Evolutionary conservation across 2,113 vertebrate species (phyloP), one percentile per base, ranked within the genome.

Genomic region (Brachyistius frenatus): DNA sequence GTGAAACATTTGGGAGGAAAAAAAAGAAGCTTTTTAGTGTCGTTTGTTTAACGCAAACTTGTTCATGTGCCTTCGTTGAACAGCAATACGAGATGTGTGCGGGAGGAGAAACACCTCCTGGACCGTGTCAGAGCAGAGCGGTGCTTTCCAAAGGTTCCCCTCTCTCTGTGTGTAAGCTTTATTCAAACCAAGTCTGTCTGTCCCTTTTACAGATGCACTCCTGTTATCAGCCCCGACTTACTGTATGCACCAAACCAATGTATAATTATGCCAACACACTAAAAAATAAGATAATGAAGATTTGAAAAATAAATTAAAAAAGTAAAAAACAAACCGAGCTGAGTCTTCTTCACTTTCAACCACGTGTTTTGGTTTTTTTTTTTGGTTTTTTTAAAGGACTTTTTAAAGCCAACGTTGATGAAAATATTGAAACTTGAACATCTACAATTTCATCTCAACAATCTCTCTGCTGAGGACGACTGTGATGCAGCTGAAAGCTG

Each of bases 51-150:
- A 66, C 13, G 35, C 41, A 70, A 68, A 78, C 64, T 31, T 73
- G 76, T 86, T 66, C 41, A 80, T 68, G 92, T 93, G 90, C 89
- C 90, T 93, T 93, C 90, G 85, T 88, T 41, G 55, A 54, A 85
- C 39, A 79, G 81, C 66, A 83, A 88, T 82, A 73, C 65, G 52
- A 35, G 23, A 78, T 37, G 33, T 64, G 30, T 68, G 61, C 58
- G 60, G 55, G 69, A 66, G 10, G 66, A 80, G 44, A 74, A 78
- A 84, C 55, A 61, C 65, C 67, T 84, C 74, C 47, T 56, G 30
- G 57, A 69, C 4, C 7, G 11, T 44, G 41, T 44, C 37, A 37
- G 37, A 37, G 37, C 37, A 37, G 46, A 49, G 46, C 11, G 46
- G 3, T 3, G 46, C 46, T 2, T 31, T 50, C 64, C 7, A 54